These are phyloP conservation scores for Phalacrocorax aristotelis DNA, from an alignment of 2,113 vertebrate species.

Conservation along the genomic window DNA sequence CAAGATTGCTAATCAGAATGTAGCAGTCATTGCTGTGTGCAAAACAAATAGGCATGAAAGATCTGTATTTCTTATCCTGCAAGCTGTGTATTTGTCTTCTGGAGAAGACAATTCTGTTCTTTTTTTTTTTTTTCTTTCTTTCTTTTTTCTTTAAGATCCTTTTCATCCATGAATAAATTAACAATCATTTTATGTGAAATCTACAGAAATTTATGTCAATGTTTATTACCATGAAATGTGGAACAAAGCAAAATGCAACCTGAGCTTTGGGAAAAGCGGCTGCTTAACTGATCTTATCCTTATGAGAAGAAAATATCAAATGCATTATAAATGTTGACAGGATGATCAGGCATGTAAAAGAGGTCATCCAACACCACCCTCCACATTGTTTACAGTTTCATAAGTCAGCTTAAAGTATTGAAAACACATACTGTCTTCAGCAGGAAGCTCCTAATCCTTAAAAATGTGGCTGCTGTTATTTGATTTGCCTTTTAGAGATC, in stretches of 20 bases:
- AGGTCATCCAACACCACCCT: slow-evolving; percentile 35
- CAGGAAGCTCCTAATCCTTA: slow-evolving; percentile 60
- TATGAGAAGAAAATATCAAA: slow-evolving; percentile 49
- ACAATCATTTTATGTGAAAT: slow-evolving; percentile 48
- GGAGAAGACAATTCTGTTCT: background rate
- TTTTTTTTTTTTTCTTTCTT: background rate
- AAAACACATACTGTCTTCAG: slow-evolving; percentile 45
- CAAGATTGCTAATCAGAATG: slow-evolving; percentile 62
- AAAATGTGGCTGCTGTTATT: slow-evolving; percentile 54
- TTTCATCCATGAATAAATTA: slow-evolving; percentile 57
- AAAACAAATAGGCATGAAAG: slow-evolving; percentile 53
- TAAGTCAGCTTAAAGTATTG: slow-evolving; percentile 66
- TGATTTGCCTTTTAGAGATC: slow-evolving; percentile 62
- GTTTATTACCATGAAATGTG: slow-evolving; percentile 39
- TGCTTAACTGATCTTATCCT: slow-evolving; percentile 52
- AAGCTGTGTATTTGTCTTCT: slow-evolving; percentile 25
- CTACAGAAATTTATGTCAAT: slow-evolving; percentile 63
- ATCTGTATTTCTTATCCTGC: slow-evolving; percentile 4
- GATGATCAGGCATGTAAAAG: slow-evolving; percentile 55
- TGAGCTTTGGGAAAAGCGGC: slow-evolving; percentile 47
- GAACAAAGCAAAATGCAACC: slow-evolving; percentile 57
- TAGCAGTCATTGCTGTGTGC: slow-evolving; percentile 59
- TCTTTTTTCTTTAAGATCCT: background rate
- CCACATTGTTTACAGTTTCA: slow-evolving; percentile 38
- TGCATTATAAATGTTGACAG: slow-evolving; percentile 42